Evolutionary conservation across 2,888 invertebrate species (phyloP).

Genomic region (Xestoiulus laeticollis): DNA sequence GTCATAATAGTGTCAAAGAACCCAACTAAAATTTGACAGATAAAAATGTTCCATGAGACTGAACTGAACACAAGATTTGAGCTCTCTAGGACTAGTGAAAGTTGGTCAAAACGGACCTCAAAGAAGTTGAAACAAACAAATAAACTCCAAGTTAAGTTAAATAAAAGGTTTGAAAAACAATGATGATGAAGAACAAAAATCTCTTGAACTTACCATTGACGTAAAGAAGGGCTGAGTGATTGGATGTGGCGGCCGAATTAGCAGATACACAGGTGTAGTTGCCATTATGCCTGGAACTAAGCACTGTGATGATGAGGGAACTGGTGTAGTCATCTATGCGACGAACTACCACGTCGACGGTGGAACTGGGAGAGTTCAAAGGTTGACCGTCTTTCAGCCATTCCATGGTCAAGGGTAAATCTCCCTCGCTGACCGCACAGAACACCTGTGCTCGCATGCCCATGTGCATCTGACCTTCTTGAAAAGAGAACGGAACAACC

Average conservation of each 20-base stretch:
- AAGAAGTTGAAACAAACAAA: too few species aligned
- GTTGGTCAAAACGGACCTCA: too few species aligned
- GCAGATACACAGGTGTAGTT: conserved; percentile 55
- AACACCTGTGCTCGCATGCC: conserved; percentile 55
- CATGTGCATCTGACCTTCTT: conserved; percentile 53
- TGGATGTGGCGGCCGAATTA: conserved; percentile 53
- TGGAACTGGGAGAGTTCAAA: neutral
- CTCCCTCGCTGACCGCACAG: conserved; percentile 56
- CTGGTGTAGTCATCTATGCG: conserved; percentile 56
- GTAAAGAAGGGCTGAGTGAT: conserved; percentile 54
- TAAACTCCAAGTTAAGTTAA: too few species aligned
- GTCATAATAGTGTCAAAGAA: too few species aligned
- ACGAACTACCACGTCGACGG: conserved; percentile 53
- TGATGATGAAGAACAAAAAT: neutral
- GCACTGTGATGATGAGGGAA: conserved; percentile 54
- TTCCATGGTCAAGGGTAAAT: conserved; percentile 54
- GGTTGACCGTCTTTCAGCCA: conserved; percentile 55
- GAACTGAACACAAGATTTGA: too few species aligned
- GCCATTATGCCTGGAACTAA: conserved; percentile 55
- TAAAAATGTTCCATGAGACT: too few species aligned
- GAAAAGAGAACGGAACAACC: conserved; percentile 55
- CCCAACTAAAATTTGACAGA: neutral
- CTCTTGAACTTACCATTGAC: conserved; percentile 54
- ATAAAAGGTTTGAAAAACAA: neutral
- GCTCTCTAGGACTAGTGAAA: too few species aligned